Evolutionary conservation across 1,140 invertebrate genomes (phyloP).

Genomic region (Solen grandis): DNA sequence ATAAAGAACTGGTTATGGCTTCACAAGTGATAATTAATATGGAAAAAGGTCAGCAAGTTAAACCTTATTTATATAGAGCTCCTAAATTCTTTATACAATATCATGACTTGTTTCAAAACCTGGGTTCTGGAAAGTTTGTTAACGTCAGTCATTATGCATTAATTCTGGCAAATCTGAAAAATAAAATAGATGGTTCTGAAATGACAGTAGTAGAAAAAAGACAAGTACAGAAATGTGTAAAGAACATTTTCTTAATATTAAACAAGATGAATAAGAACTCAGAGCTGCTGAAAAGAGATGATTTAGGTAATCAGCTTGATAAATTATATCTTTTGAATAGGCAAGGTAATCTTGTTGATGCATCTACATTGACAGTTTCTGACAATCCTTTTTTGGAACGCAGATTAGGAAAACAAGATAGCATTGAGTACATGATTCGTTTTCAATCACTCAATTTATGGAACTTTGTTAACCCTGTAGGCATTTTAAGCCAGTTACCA

Average conservation of each 20-base stretch:
- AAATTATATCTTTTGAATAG: conserved; percentile 10
- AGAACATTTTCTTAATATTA: no score
- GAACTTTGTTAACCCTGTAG: not conserved
- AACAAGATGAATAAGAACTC: no score
- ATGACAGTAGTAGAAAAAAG: not conserved
- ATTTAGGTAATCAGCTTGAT: not conserved
- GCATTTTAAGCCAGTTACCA: not conserved
- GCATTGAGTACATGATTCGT: conserved; percentile 29
- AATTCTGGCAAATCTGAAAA: conserved; percentile 12
- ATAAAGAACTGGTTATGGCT: conserved; percentile 2
- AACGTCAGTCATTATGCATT: conserved; percentile 1
- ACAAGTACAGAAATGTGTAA: not conserved
- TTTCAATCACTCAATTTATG: conserved; percentile 31
- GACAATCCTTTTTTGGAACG: conserved; percentile 22
- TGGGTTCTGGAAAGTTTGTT: conserved; percentile 5
- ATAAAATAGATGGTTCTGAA: not conserved
- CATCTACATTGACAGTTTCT: conserved; percentile 13
- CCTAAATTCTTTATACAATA: conserved; percentile 5
- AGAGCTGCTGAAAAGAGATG: no score
- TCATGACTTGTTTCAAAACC: conserved; percentile 7
- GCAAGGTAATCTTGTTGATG: not conserved
- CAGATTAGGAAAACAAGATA: not conserved
- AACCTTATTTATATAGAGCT: conserved; percentile 18
- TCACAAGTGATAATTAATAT: conserved; percentile 1
- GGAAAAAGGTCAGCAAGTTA: conserved; percentile 1